Percentiles rank a stretch among this genome's conserved stretches.
These are phyloP conservation scores for Antheraea assamensis DNA, from an alignment of 2,888 invertebrate genomes.

Conservation along the genomic window DNA sequence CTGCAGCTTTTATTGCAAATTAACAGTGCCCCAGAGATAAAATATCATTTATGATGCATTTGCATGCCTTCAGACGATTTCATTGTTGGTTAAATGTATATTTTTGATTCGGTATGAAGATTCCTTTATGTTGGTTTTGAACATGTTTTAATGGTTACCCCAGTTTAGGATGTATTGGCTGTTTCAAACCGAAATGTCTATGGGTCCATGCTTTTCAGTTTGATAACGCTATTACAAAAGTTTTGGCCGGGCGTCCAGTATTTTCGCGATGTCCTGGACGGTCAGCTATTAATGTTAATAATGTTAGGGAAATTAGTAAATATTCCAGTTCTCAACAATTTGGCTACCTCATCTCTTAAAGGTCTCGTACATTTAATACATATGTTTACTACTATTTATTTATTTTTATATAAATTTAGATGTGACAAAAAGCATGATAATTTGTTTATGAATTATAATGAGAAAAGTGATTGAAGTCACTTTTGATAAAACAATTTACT, in stretches of 20 bases:
- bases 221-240: neutral
- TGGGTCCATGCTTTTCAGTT: neutral
- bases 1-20: constrained; percentile 35
- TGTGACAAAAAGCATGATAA: neutral
- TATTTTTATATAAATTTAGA: too few species aligned
- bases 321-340: too few species aligned
- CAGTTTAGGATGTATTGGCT: neutral
- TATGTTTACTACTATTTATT: too few species aligned
- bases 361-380: neutral
- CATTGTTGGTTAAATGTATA: neutral
- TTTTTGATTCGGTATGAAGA: neutral
- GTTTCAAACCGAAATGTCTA: neutral
- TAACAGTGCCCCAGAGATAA: constrained; percentile 20
- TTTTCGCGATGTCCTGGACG: neutral
- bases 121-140: neutral
- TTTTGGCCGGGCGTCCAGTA: neutral
- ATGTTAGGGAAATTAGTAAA: too few species aligned
- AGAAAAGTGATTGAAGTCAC: neutral
- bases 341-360: too few species aligned
- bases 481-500: neutral
- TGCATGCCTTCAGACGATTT: constrained; percentile 6
- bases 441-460: neutral
- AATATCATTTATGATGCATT: constrained; percentile 12
- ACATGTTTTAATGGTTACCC: neutral
- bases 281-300: too few species aligned